These are phyloP conservation scores for Brachionus asplanchnoidis DNA, from an alignment of 1,140 invertebrate species.

Conservation along the genomic window DNA sequence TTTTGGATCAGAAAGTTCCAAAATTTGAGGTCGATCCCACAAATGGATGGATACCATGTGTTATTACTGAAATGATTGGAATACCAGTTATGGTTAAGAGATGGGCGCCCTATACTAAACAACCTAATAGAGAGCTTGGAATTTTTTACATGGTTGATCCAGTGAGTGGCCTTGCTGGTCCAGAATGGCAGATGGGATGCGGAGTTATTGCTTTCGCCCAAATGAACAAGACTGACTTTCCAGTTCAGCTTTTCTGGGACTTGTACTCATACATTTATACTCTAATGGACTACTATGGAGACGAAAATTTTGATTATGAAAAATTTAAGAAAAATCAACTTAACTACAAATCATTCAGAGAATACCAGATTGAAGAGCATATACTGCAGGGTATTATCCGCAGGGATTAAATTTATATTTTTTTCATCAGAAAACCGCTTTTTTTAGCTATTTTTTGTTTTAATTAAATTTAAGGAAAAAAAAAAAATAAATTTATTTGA, in stretches of 20 bases:
- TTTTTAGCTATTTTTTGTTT: neutral
- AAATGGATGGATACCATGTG: neutral
- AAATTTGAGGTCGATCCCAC: neutral
- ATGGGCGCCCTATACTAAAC: neutral
- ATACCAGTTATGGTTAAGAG: neutral
- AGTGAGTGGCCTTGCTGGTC: neutral
- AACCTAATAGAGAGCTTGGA: neutral
- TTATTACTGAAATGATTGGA: neutral
- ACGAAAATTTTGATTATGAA: neutral
- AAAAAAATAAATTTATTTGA: too few species aligned
- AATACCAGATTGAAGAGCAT: neutral
- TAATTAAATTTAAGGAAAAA: too few species aligned
- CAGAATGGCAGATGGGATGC: neutral
- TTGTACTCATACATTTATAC: neutral
- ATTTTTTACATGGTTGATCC: slow-evolving; percentile 23
- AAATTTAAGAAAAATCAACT: neutral
- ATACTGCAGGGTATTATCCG: neutral
- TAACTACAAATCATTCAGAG: neutral
- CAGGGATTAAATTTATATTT: neutral
- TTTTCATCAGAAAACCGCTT: neutral
- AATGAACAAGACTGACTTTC: neutral
- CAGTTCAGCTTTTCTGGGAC: slow-evolving; percentile 3
- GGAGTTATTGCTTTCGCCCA: neutral
- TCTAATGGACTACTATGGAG: neutral
- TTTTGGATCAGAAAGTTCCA: neutral